Conservation (phyloP, 2,888 invertebrate species). For the Perizoma flavofasciatum region DNA sequence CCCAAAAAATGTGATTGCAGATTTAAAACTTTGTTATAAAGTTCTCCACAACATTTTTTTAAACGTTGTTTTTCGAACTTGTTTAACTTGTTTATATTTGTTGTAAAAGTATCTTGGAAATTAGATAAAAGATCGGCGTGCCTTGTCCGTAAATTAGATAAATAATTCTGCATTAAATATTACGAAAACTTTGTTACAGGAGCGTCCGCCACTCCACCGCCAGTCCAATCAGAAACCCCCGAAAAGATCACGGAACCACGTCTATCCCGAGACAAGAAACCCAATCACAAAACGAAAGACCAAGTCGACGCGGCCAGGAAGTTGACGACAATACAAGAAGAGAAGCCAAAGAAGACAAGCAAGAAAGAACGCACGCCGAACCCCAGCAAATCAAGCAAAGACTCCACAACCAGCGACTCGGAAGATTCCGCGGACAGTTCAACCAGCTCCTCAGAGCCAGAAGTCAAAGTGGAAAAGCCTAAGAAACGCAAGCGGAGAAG, state of each 20-base stretch:
- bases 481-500: slow-evolving; percentile 70
- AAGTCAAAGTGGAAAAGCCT: slow-evolving; percentile 52
- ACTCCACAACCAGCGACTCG: slow-evolving; percentile 69
- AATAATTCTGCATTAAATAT: not conserved
- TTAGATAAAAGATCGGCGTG: not conserved
- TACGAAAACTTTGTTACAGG: slow-evolving; percentile 47
- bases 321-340: slow-evolving; percentile 64
- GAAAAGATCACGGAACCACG: slow-evolving; percentile 65
- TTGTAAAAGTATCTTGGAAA: not conserved
- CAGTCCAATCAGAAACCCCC: slow-evolving; percentile 64
- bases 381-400: slow-evolving; percentile 63
- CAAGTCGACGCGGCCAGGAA: slow-evolving; percentile 62
- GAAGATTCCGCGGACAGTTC: slow-evolving; percentile 64
- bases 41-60: not conserved
- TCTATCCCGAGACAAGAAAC: slow-evolving; percentile 63
- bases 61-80: not conserved
- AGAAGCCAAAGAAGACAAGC: slow-evolving; percentile 59
- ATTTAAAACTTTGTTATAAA: not conserved
- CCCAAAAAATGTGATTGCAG: no score
- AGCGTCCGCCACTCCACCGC: slow-evolving; percentile 70
- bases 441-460: slow-evolving; percentile 56
- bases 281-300: slow-evolving; percentile 61
- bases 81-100: not conserved
- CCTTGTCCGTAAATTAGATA: not conserved
- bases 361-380: slow-evolving; percentile 63